Evolutionary conservation across 2,888 invertebrate species (phyloP).

Genomic region (Stegophylla sp.): DNA sequence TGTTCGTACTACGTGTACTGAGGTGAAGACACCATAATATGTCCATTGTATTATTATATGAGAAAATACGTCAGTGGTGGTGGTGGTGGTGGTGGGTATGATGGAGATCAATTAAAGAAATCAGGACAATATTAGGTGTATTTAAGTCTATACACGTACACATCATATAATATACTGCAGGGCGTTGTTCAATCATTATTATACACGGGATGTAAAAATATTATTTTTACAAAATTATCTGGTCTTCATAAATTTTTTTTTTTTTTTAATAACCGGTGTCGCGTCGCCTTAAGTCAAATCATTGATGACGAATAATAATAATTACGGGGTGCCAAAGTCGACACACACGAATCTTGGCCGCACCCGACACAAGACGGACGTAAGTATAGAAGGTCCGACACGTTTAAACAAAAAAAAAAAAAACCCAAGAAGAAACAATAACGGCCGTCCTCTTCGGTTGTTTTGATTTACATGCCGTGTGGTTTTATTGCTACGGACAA

Average conservation of each 20-base stretch:
- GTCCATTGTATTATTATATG: neutral
- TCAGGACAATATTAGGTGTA: neutral
- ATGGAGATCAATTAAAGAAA: neutral
- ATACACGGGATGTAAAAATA: neutral
- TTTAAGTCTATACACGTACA: neutral
- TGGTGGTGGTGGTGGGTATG: neutral
- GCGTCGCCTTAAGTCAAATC: conserved; percentile 3
- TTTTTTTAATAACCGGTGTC: conserved; percentile 1
- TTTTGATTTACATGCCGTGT: conserved; percentile 13
- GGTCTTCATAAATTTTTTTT: neutral
- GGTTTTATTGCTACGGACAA: conserved; percentile 19
- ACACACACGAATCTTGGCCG: neutral
- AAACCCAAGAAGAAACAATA: too few species aligned
- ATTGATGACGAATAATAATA: conserved; percentile 16
- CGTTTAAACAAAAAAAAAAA: too few species aligned
- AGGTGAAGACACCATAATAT: neutral
- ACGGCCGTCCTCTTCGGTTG: neutral
- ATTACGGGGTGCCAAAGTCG: conserved; percentile 30
- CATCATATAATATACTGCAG: neutral
- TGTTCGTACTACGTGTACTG: neutral
- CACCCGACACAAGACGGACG: neutral
- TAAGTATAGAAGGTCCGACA: too few species aligned
- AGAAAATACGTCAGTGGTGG: neutral
- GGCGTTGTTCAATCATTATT: neutral
- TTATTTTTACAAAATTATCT: neutral